These are phyloP conservation scores for Drosophila mulleri DNA, from an alignment of 2,888 invertebrate species.

Conservation along the genomic window DNA sequence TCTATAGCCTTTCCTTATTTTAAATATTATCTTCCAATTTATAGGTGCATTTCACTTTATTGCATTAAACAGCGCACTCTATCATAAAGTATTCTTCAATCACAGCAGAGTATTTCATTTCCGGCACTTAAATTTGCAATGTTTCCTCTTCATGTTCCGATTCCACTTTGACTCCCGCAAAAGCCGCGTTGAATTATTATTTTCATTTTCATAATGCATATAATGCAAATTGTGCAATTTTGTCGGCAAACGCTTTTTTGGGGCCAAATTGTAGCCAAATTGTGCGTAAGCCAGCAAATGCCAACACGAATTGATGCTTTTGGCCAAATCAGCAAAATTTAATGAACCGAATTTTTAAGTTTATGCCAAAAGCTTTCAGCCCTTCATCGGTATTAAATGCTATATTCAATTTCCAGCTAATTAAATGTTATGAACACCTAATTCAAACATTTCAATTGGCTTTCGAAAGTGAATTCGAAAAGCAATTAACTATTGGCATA, in stretches of 20 bases:
- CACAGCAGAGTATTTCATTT: conserved; percentile 4
- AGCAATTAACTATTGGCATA: background rate
- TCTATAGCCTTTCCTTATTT: background rate
- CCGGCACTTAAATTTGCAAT: background rate
- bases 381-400: conserved; percentile 33
- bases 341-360: conserved; percentile 47
- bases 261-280: conserved; percentile 14
- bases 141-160: background rate
- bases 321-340: conserved; percentile 47
- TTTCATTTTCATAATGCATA: conserved; percentile 28
- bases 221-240: conserved; percentile 58
- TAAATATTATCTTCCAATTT: no score
- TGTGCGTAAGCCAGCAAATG: conserved; percentile 30
- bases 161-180: conserved; percentile 8
- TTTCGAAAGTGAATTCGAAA: background rate
- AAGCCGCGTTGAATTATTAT: conserved; percentile 34
- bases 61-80: background rate
- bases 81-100: background rate
- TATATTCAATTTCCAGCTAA: conserved; percentile 33
- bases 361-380: conserved; percentile 37
- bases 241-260: conserved; percentile 42
- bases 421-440: conserved; percentile 28
- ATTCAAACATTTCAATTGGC: background rate
- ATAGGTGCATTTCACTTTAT: background rate
- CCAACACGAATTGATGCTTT: conserved; percentile 42